These are phyloP conservation scores for Cheilosia pagana DNA, from an alignment of 2,888 invertebrate genomes.

Conservation along the genomic window DNA sequence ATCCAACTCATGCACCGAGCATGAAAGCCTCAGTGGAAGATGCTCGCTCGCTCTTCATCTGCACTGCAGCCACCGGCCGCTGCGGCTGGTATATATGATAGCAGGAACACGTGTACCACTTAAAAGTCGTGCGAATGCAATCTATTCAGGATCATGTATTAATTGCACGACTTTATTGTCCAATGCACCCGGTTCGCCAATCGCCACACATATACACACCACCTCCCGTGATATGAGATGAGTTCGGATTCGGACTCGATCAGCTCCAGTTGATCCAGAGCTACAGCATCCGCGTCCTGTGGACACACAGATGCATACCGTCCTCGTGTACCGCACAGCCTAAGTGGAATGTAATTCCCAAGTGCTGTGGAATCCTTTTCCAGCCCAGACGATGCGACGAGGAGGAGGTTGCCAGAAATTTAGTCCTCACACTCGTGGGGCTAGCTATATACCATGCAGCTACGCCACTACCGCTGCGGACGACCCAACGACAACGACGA, in stretches of 20 bases:
- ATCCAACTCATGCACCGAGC: conserved; percentile 53
- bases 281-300: conserved; percentile 26
- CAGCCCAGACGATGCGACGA: conserved; percentile 18
- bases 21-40: conserved; percentile 39
- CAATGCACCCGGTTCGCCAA: conserved; percentile 65
- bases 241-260: conserved; percentile 43
- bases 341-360: conserved; percentile 74
- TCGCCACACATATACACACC: conserved; percentile 17
- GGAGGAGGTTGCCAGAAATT: conserved; percentile 57
- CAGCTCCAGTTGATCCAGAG: conserved; percentile 60
- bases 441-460: conserved; percentile 19
- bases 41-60: conserved; percentile 26
- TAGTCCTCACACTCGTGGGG: conserved; percentile 70
- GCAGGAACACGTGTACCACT: conserved; percentile 79
- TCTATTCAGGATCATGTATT: conserved; percentile 80
- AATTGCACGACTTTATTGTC: conserved; percentile 80
- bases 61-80: conserved; percentile 26
- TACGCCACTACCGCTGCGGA: background rate
- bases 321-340: conserved; percentile 49
- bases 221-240: conserved; percentile 46
- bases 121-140: conserved; percentile 79
- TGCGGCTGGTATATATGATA: conserved; percentile 51
- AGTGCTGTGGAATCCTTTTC: conserved; percentile 71
- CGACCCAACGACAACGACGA: conserved; percentile 33
- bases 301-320: conserved; percentile 53